phyloP scores from a whole-genome alignment of 2,113 vertebrate genomes.

The Eptatretus burgeri region DNA sequence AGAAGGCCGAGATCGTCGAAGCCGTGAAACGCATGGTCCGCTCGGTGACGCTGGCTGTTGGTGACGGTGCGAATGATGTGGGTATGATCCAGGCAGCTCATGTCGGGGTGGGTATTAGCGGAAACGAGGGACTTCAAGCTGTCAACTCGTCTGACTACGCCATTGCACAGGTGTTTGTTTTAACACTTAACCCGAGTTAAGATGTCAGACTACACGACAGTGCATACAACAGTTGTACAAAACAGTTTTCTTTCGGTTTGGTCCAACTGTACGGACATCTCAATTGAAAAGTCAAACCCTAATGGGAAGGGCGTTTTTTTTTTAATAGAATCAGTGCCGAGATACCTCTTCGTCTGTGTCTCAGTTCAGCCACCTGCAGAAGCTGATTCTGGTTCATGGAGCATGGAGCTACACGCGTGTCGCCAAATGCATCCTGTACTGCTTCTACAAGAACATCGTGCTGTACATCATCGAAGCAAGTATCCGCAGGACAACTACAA shows the following conservation, averaged over 20 bases:
- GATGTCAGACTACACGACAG: too few species aligned
- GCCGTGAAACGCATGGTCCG: constrained; percentile 77
- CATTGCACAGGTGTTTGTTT: constrained; percentile 48
- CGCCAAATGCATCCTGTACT: constrained; percentile 94
- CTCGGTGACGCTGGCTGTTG: constrained; percentile 83
- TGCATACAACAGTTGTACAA: too few species aligned
- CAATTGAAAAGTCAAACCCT: too few species aligned
- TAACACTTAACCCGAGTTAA: too few species aligned
- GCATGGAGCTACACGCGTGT: constrained; percentile 97
- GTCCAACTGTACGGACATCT: too few species aligned
- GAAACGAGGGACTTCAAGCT: constrained; percentile 95
- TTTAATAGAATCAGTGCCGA: too few species aligned
- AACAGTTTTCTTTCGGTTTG: too few species aligned
- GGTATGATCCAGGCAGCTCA: constrained; percentile 98
- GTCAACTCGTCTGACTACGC: constrained; percentile 90
- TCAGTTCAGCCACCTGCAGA: constrained; percentile 84
- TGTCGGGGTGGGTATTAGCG: constrained; percentile 82
- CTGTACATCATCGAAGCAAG: constrained; percentile 95
- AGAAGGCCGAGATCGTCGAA: constrained; percentile 94
- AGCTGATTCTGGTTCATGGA: constrained; percentile 70
- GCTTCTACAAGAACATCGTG: constrained; percentile 98
- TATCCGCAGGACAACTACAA: not conserved
- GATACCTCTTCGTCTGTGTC: not conserved
- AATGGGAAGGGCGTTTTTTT: too few species aligned
- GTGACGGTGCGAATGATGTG: constrained; percentile 82